Evolutionary conservation across 2,797 vertebrate genomes (phyloP).

Genomic region (Manis crassicaudata): DNA sequence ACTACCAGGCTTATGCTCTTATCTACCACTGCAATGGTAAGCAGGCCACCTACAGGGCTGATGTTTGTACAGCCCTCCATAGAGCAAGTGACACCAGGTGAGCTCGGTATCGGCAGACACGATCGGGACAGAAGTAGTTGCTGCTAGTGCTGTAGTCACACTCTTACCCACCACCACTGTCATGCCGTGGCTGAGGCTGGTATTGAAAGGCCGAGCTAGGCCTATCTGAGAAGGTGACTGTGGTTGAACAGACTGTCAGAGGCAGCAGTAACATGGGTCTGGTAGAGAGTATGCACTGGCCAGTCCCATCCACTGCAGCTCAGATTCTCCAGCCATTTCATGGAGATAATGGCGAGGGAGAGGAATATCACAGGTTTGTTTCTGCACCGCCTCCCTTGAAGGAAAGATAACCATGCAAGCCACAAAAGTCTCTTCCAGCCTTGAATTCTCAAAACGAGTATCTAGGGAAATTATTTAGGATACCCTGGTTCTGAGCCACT

Average conservation of each 20-base stretch:
- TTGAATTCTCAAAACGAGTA: background rate
- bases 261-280: background rate
- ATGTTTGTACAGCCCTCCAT: background rate
- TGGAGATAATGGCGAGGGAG: background rate
- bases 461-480: background rate
- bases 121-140: background rate
- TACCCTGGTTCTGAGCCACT: background rate
- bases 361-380: background rate
- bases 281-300: background rate
- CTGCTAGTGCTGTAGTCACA: background rate
- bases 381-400: background rate
- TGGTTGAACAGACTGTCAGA: background rate
- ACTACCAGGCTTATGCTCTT: background rate
- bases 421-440: background rate
- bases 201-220: background rate
- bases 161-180: background rate
- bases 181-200: background rate
- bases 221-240: background rate
- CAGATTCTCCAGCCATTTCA: too few species aligned
- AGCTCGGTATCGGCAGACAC: background rate
- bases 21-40: background rate
- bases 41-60: background rate
- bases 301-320: background rate
- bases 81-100: background rate
- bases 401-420: background rate